Evolutionary conservation across 2,888 invertebrate species (phyloP), one percentile per base, ranked within the genome.

Genomic region (Macrostomum cliftonense): DNA sequence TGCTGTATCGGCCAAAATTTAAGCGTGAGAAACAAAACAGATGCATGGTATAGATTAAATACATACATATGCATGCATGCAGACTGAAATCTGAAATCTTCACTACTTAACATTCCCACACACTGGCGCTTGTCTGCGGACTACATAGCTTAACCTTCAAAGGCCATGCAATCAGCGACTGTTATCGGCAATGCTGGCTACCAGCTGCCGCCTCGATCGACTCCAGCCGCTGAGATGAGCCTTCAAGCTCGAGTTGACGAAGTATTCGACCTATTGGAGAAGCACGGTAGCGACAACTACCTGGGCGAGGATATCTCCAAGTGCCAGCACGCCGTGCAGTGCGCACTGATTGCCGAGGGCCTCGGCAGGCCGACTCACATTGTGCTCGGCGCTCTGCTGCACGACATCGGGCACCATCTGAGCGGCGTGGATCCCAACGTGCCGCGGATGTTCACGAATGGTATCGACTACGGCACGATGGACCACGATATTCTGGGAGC

Each of bases 351-450:
- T 21, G 59, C 60, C 4, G 57, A 59, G 49, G n/a, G 39, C 14
- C 39, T 28, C 14, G 16, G 12, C 20, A 14, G 20, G n/a, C 20
- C n/a, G 14, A 39, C 21, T 16, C 11, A 2, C n/a, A 39, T 39
- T 1, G 52, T 59, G 14, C 13, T 60, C 9, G 61, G 57, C 12
- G 59, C 60, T 2, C 56, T 61, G 40, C 54, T 61, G 12, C 61
- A 61, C 46, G 61, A 61, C 49, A 56, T 61, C 47, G 61, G 61
- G 9, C 45, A 45, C 37, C 60, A 60, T 50, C 52, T 61, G 20
- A 43, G 57, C 14, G 59, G 58, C 4, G 37, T 51, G 42, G 55
- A 54, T 12, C 45, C 54, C 40, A 48, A 52, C 2, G 21, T 54
- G 19, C 49, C 51, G 2, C 39, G 45, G 21, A 60, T 61, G 59